phyloP scores from a whole-genome alignment of 2,113 vertebrate species.

The Amia ocellicauda region DNA sequence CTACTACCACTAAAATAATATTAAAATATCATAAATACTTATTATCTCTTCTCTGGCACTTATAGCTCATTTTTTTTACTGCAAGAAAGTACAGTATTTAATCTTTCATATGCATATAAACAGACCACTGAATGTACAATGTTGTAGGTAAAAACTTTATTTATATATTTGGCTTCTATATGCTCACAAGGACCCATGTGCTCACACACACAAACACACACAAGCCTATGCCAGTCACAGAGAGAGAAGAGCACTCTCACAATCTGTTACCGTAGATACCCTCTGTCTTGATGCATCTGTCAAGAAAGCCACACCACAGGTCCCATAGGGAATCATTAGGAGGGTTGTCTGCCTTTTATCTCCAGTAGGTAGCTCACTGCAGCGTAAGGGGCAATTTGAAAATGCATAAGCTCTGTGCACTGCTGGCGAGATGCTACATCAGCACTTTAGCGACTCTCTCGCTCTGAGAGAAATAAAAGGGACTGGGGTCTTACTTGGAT shows the following conservation, averaged over 20 bases:
- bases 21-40: too few relatives aligned
- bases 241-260: background rate
- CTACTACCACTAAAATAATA: too few relatives aligned
- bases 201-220: slow-evolving; percentile 12
- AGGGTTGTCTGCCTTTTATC: slow-evolving; percentile 6
- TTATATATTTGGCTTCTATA: too few relatives aligned
- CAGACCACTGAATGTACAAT: too few relatives aligned
- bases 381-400: background rate
- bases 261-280: slow-evolving; percentile 36
- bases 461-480: background rate
- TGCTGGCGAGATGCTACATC: background rate
- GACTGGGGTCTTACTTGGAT: too few relatives aligned
- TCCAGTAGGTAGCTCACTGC: slow-evolving; percentile 10
- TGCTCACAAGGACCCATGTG: too few relatives aligned
- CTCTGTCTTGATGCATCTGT: slow-evolving; percentile 25
- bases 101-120: too few relatives aligned
- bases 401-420: background rate
- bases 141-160: too few relatives aligned
- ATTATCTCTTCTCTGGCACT: too few relatives aligned
- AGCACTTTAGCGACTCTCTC: background rate
- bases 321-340: slow-evolving; percentile 28
- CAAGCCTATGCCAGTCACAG: slow-evolving; percentile 3
- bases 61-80: too few relatives aligned
- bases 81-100: too few relatives aligned
- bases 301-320: slow-evolving; percentile 13